Conservation (phyloP, 2,888 invertebrate species). For the Lithophane ornitopus region DNA sequence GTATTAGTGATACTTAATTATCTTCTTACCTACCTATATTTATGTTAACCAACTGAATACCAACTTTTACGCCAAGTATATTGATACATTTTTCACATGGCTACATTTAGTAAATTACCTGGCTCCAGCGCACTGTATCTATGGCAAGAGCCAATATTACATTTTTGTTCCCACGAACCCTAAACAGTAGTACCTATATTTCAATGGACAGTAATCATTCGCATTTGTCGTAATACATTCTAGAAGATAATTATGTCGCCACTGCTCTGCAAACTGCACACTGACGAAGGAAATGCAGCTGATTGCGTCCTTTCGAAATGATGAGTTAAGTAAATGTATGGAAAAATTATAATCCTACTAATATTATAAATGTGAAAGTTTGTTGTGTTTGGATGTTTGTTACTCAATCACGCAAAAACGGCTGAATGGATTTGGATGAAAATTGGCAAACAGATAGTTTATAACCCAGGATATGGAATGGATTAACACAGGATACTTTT, state of each 20-base stretch:
- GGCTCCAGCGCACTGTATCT: not conserved
- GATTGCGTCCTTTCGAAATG: conserved; percentile 37
- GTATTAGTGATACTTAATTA: not conserved
- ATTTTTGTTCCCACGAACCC: conserved; percentile 59
- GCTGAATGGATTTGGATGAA: no score
- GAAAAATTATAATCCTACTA: not conserved
- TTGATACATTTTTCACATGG: no score
- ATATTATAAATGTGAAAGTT: no score
- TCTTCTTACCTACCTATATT: not conserved
- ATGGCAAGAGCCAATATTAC: not conserved
- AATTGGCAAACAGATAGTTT: no score
- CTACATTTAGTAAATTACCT: not conserved
- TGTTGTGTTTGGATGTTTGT: no score
- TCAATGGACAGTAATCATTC: conserved; percentile 54
- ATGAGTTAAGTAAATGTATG: conserved; percentile 13
- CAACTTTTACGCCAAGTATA: not conserved
- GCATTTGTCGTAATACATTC: conserved; percentile 65
- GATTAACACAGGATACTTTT: no score
- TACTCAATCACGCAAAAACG: no score
- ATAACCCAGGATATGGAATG: no score
- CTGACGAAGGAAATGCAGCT: conserved; percentile 34
- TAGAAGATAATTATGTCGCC: conserved; percentile 66
- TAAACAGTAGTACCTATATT: conserved; percentile 51
- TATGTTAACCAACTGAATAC: not conserved
- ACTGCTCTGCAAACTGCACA: conserved; percentile 26